Base-by-base conservation (phyloP, 2,888 invertebrate species). In the Rhagonycha lutea region DNA sequence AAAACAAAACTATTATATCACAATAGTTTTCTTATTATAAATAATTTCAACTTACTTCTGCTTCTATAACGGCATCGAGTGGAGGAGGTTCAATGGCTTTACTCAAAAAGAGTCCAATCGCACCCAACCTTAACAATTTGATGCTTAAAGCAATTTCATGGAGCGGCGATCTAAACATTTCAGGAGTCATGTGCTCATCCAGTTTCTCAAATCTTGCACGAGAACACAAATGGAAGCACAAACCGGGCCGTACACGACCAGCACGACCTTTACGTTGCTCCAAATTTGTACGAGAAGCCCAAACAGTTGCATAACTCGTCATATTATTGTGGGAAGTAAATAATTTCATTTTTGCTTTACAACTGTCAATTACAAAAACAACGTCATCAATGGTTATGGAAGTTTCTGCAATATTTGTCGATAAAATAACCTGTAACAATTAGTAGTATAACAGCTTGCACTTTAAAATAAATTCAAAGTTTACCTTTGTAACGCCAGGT, bases 301-400 rank as follows among this genome's bases (percentile, higher is more conserved):
- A 97, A 0, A 96, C 98, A 0, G 98, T 98, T 0, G 98, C 98
- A 86, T 98, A 99, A 84, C 98, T 98, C 0, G 98, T 98, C 94
- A 99, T 96, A 87, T 99, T 99, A 88, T 99, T 99, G 87, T 98
- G 98, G 0, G 98, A 97, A 0, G 98, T 98, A 86, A 98, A 99
- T 85, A 98, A 90, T 86, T 99, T 98, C 93, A 98, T 96, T 87
- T 98, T 98, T 0, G 97, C 96, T 88, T 98, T 98, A 89, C 99
- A 98, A 63, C 96, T 95, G 87, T 99, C 99, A 77, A 99, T 95
- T 0, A 99, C 99, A 88, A 95, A 99, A 1, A 99, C 98, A 2
- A 99, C 97, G 85, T 99, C 99, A 87, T 99, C 96, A 81, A 99
- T 99, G 0, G 99, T 99, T 81, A 99, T 96, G 7, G 98, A 98